A percentile compares a stretch with the other conserved stretches of the same genome.
phyloP scores from a whole-genome alignment of 2,113 vertebrate genomes.

The Eublepharis macularius region DNA sequence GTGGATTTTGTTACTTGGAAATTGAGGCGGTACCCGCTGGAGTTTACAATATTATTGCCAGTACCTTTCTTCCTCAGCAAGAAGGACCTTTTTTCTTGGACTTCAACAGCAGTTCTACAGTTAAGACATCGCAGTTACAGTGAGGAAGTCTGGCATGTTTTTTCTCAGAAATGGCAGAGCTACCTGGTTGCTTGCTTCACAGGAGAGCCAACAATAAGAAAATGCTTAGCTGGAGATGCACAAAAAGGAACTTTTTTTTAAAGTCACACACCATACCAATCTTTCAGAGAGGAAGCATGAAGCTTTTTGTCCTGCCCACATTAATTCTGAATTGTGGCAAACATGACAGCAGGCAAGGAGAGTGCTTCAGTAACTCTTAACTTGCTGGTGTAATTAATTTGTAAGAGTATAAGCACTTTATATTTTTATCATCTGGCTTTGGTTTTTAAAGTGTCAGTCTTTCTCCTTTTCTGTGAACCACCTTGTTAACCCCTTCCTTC shows the following conservation, averaged over 20 bases:
- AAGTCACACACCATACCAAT: background rate
- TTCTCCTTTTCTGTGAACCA: background rate
- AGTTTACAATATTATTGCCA: conserved; percentile 93
- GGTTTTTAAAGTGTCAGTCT: background rate
- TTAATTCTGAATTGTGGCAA: background rate
- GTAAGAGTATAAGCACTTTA: background rate
- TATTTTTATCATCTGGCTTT: background rate
- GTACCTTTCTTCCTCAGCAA: conserved; percentile 95
- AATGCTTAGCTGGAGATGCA: background rate
- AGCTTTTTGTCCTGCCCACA: background rate
- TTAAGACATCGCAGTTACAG: conserved; percentile 91
- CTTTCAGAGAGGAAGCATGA: background rate
- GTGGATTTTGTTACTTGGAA: conserved; percentile 97
- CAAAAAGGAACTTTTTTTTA: background rate
- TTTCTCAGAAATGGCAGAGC: background rate
- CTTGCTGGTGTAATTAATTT: background rate
- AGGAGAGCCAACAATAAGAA: conserved; percentile 25
- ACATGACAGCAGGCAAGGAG: background rate
- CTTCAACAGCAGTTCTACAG: conserved; percentile 82
- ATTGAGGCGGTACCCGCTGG: conserved; percentile 84
- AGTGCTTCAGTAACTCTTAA: background rate
- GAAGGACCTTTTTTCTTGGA: conserved; percentile 98
- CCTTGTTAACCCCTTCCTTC: background rate
- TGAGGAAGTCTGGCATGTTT: conserved; percentile 67
- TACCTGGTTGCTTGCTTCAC: background rate